Conservation (phyloP, 2,888 invertebrate genomes). For the Chrysolina haemoptera region DNA sequence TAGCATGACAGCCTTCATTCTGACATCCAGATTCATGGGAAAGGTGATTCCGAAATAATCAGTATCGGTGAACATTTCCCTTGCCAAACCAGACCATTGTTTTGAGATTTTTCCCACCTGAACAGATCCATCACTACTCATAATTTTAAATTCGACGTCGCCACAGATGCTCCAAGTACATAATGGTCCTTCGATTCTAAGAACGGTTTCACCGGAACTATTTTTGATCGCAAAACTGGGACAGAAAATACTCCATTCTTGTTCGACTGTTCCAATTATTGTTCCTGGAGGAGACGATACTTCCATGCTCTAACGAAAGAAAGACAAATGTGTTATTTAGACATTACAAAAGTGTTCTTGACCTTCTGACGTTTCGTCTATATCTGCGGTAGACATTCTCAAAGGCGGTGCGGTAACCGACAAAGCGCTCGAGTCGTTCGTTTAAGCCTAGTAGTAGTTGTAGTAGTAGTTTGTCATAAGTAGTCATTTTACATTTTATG, state of each 20-base stretch:
- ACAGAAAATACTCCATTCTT: slow-evolving; percentile 83
- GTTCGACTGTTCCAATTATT: slow-evolving; percentile 80
- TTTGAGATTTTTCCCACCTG: slow-evolving; percentile 91
- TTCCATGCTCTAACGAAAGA: slow-evolving; percentile 77
- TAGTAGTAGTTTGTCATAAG: too few species aligned
- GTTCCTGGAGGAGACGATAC: slow-evolving; percentile 83
- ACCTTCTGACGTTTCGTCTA: too few species aligned
- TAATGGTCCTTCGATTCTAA: slow-evolving; percentile 86
- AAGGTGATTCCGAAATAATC: slow-evolving; percentile 94
- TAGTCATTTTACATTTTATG: too few species aligned
- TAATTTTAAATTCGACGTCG: slow-evolving; percentile 87
- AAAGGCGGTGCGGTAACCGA: too few species aligned
- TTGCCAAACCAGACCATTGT: slow-evolving; percentile 88
- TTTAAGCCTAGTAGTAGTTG: too few species aligned
- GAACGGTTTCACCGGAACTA: slow-evolving; percentile 80
- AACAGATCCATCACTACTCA: slow-evolving; percentile 82
- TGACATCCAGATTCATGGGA: slow-evolving; percentile 90
- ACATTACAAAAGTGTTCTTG: neutral
- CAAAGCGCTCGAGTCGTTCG: too few species aligned
- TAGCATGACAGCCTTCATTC: slow-evolving; percentile 85
- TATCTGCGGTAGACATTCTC: too few species aligned
- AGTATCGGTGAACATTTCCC: slow-evolving; percentile 88
- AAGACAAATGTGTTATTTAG: neutral
- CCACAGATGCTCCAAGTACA: slow-evolving; percentile 87
- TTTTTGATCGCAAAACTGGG: slow-evolving; percentile 84